Conservation (phyloP, 2,888 invertebrate genomes). For the Pseudococcus viburni region DNA sequence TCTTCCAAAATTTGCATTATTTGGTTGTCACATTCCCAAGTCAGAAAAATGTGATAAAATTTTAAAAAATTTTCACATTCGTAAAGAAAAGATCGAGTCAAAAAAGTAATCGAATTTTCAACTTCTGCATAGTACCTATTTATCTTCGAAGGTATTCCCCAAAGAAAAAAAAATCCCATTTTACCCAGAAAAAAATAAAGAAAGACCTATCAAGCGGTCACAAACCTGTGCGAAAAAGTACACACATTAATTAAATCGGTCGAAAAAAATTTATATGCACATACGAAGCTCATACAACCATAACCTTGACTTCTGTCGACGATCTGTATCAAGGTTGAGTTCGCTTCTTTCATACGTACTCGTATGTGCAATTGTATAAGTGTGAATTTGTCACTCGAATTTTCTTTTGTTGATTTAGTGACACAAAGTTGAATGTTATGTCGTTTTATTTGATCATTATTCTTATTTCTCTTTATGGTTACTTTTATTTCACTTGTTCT, state of each 20-base stretch:
- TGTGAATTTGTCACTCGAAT: background rate
- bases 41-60: too few species aligned
- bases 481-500: constrained; percentile 42
- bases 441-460: constrained; percentile 3
- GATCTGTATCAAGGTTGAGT: constrained; percentile 23
- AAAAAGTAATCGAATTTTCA: too few species aligned
- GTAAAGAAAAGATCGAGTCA: too few species aligned
- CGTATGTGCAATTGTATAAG: background rate
- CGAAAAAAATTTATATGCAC: background rate
- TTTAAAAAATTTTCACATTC: too few species aligned
- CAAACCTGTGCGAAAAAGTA: background rate
- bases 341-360: background rate
- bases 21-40: too few species aligned
- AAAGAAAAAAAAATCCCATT: too few species aligned
- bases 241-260: background rate
- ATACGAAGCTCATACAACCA: background rate
- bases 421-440: background rate
- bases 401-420: constrained; percentile 28
- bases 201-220: background rate
- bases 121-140: too few species aligned
- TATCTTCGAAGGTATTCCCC: too few species aligned
- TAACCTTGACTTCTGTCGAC: constrained; percentile 43
- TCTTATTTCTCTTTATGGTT: constrained; percentile 9
- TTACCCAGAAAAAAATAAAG: background rate
- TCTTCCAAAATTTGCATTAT: too few species aligned